Conservation (phyloP, 2,113 vertebrate genomes). For the Oreochromis niloticus region DNA sequence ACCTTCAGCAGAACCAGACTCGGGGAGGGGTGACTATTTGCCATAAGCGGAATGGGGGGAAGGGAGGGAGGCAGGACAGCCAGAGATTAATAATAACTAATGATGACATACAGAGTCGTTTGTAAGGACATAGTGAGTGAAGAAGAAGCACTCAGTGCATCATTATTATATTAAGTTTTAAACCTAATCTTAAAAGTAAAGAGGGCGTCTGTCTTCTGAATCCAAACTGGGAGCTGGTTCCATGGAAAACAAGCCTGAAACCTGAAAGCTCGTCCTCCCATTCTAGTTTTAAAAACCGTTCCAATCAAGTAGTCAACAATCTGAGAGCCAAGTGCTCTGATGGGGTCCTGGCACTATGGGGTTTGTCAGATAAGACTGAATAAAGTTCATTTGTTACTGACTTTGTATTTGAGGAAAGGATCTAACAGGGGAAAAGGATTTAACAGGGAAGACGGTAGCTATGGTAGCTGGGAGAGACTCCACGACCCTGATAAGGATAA, state of each 20-base stretch:
- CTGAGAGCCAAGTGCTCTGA: neutral
- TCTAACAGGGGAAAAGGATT: no score
- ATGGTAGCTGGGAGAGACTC: neutral
- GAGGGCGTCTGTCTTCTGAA: neutral
- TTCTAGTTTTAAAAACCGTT: fast-evolving
- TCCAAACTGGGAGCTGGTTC: neutral
- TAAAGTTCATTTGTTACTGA: neutral
- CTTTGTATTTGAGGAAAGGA: neutral
- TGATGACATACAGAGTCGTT: neutral
- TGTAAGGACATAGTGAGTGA: neutral
- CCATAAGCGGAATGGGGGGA: neutral
- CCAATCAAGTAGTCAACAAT: neutral
- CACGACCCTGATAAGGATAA: neutral
- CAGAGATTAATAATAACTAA: neutral
- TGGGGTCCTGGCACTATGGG: neutral
- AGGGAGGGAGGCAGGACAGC: neutral
- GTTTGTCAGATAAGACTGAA: neutral
- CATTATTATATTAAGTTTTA: neutral
- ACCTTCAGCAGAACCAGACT: neutral
- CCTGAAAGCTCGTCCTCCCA: neutral
- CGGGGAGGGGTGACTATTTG: fast-evolving
- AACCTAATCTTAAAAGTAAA: neutral
- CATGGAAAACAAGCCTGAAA: neutral
- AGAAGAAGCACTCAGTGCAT: neutral
- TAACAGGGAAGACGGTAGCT: neutral